Evolutionary conservation across 1,140 invertebrate species (phyloP), one percentile per base, ranked within the genome.

Genomic region (Holotrichia oblita): DNA sequence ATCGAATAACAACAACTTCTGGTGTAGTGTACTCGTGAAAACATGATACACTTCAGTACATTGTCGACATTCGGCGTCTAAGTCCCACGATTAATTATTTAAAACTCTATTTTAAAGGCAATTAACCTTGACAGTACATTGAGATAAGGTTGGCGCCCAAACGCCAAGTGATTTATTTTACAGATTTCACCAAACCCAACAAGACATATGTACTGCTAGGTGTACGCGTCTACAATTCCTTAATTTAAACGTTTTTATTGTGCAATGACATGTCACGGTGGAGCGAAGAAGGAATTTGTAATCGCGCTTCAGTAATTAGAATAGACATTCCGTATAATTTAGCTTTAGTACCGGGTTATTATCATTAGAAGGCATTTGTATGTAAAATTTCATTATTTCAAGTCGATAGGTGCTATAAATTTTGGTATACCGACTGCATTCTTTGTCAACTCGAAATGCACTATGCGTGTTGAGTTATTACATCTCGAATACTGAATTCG

Each of bases 371-470:
- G 8, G 22, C 20, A 27, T 24, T 69, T 69, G 17, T 69, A 27
- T 34, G 20, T 27, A 10, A 69, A 22, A 69, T 27, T 24, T 10
- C 20, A 27, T 69, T 69, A 69, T 69, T 55, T 55, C 48, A 69
- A 69, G 27, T 12, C 61, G 61, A 69, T 69, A 22, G 7, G 9
- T 27, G 22, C 27, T 22, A 34, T 69, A 27, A 24, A 69, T 27
- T 34, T 69, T 7, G 22, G 61, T 69, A 34, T 24, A 34, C 61
- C 27, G 22, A 69, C 20, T 69, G 61, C 61, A 69, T 69, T 69
- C 61, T 24, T 12, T 55, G 48, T n/a, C 48, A 55, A 55, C 48
- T 14, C 61, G 7, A 69, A 69, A 69, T 69, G 61, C 27, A 69
- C 27, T 69, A 9, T 27, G 61, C 10, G 24, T 69, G 61, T 34